Evolutionary conservation across 2,797 vertebrate species (phyloP).

Genomic region (Erethizon dorsatum): DNA sequence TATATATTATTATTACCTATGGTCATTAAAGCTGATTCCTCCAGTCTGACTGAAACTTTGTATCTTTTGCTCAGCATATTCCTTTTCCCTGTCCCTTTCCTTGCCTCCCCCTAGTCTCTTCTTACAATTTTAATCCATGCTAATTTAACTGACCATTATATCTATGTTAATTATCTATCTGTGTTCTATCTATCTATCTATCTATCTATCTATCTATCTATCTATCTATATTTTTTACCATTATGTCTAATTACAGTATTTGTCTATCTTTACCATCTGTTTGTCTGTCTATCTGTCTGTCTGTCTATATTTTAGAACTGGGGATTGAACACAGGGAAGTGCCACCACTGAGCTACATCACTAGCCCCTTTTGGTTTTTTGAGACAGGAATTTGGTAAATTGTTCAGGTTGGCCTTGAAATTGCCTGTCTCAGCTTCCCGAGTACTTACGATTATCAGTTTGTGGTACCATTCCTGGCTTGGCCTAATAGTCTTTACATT

Average conservation of each 20-base stretch:
- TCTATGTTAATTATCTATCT: not conserved
- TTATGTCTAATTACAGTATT: no score
- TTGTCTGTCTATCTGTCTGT: not conserved
- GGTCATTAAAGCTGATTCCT: not conserved
- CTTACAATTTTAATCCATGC: slow-evolving; percentile 17
- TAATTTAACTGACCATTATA: not conserved
- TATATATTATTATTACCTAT: not conserved
- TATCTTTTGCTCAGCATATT: not conserved
- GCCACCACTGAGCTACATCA: not conserved
- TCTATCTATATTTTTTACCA: not conserved
- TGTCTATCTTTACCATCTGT: not conserved
- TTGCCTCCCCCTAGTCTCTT: not conserved
- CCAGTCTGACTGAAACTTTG: not conserved
- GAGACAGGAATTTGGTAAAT: not conserved
- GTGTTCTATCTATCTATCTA: no score
- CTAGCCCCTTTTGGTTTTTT: not conserved
- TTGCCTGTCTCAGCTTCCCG: not conserved
- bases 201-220: not conserved
- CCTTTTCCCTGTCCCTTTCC: not conserved
- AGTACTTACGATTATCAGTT: not conserved
- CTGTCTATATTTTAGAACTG: not conserved
- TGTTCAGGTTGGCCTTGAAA: not conserved
- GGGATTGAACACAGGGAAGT: not conserved
- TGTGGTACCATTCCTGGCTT: not conserved
- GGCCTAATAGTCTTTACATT: slow-evolving; percentile 37